Evolutionary conservation across 2,888 invertebrate species (phyloP), one percentile per base, ranked within the genome.

Genomic region (Mesochorus sp.): DNA sequence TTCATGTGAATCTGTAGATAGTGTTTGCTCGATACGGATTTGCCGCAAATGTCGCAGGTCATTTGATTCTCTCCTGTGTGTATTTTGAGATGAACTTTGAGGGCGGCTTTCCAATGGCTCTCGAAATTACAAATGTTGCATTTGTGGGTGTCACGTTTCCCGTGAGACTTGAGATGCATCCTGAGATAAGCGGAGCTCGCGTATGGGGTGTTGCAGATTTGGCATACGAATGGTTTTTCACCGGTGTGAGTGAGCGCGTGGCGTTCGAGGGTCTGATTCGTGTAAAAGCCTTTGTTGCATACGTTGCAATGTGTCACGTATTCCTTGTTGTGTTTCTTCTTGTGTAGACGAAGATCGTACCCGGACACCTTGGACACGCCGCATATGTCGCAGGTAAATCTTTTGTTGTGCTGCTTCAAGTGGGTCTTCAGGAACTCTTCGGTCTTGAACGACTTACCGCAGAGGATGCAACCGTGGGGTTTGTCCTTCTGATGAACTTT

Each of bases 401-500:
- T 83, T 71, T 88, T 89, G 76, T 88, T 93, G 84, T 93, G 93
- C 0, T 93, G 92, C 79, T 93, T 93, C 1, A 92, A 82, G 67
- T 93, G 93, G 3, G 91, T 91, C 39, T 91, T 91, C 81, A 89
- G 91, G 82, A 92, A 93, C 2, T 91, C 91, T 73, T 93, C 92
- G 31, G 92, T 92, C 1, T 91, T 93, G 86, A 91, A 93, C 0
- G 92, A 92, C 78, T 93, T 93, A 4, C 92, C 92, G 80, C 93
- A 93, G 0, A 92, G 87, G 1, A 87, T 86, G 79, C 93, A 93
- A 62, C 93, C 92, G 85, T 85, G 93, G 0, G 93, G 93, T 0
- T 92, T 92, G 24, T 92, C 92, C 0, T 92, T 92, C 77, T 93
- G 92, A 74, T 93, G 93, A 71, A 89, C 92, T 78, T 93, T 93